These are phyloP conservation scores for Copidosoma floridanum DNA, from an alignment of 1,140 invertebrate species.

Conservation along the genomic window DNA sequence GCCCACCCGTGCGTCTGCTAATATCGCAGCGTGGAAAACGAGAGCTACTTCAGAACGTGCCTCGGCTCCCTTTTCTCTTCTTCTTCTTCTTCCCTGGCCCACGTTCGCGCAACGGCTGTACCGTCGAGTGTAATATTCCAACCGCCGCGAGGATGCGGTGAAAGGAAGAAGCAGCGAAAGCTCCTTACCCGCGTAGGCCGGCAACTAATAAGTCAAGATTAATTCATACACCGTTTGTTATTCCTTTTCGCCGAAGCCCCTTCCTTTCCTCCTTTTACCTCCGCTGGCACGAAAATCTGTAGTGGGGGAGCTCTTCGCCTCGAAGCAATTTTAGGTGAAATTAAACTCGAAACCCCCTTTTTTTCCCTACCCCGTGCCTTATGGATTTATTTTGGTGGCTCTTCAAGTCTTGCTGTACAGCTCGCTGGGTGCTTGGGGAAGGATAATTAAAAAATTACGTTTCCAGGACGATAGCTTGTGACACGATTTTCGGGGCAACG, in stretches of 20 bases:
- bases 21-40: not conserved
- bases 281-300: not conserved
- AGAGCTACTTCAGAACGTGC: too few species aligned
- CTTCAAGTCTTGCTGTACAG: too few species aligned
- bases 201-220: slow-evolving; percentile 18
- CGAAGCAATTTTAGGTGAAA: not conserved
- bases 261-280: not conserved
- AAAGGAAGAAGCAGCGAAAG: not conserved
- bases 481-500: too few species aligned
- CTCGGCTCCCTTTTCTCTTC: too few species aligned
- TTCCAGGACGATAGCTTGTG: too few species aligned
- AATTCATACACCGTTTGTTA: slow-evolving; percentile 10
- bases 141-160: not conserved
- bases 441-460: too few species aligned
- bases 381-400: too few species aligned
- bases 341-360: not conserved
- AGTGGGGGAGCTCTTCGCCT: not conserved
- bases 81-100: too few species aligned
- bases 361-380: too few species aligned
- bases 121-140: not conserved
- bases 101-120: not conserved
- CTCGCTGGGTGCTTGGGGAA: too few species aligned
- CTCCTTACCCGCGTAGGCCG: slow-evolving; percentile 4
- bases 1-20: not conserved
- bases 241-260: not conserved